Evolutionary conservation across 2,888 invertebrate genomes (phyloP).

Genomic region (Hirtodrosophila alboralis): DNA sequence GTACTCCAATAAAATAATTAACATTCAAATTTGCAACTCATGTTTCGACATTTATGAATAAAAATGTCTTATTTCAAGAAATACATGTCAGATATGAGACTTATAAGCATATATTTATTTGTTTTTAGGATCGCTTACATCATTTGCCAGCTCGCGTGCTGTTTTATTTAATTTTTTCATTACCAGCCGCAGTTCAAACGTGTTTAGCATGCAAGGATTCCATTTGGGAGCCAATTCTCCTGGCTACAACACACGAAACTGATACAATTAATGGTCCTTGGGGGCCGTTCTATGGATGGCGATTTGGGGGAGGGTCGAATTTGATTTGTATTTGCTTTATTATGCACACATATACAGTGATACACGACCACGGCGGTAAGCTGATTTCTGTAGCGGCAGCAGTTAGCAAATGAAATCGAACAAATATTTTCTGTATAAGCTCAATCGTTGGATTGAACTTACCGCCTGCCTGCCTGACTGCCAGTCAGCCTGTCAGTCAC

Average conservation of each 20-base stretch:
- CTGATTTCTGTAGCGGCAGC: conserved; percentile 55
- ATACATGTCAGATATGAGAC: no score
- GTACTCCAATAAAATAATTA: neutral
- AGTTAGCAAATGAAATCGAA: conserved; percentile 63
- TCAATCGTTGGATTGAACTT: conserved; percentile 32
- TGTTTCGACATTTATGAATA: no score
- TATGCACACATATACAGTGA: conserved; percentile 29
- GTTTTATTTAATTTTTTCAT: conserved; percentile 75
- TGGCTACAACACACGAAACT: conserved; percentile 36
- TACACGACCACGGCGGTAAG: conserved; percentile 25
- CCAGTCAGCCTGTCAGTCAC: conserved; percentile 39
- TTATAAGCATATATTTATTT: conserved; percentile 10
- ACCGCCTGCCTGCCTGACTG: conserved; percentile 4
- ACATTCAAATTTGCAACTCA: no score
- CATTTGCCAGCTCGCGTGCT: conserved; percentile 59
- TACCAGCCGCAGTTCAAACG: conserved; percentile 49
- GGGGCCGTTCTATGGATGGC: conserved; percentile 18
- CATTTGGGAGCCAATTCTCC: conserved; percentile 22
- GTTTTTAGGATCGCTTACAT: conserved; percentile 45
- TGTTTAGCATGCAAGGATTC: conserved; percentile 61
- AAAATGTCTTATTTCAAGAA: neutral
- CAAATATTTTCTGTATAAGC: conserved; percentile 73
- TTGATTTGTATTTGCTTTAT: conserved; percentile 67
- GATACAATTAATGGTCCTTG: conserved; percentile 69
- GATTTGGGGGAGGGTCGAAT: conserved; percentile 26